These are phyloP conservation scores for Drosophila tripunctata DNA, from an alignment of 2,888 invertebrate genomes.

Conservation along the genomic window DNA sequence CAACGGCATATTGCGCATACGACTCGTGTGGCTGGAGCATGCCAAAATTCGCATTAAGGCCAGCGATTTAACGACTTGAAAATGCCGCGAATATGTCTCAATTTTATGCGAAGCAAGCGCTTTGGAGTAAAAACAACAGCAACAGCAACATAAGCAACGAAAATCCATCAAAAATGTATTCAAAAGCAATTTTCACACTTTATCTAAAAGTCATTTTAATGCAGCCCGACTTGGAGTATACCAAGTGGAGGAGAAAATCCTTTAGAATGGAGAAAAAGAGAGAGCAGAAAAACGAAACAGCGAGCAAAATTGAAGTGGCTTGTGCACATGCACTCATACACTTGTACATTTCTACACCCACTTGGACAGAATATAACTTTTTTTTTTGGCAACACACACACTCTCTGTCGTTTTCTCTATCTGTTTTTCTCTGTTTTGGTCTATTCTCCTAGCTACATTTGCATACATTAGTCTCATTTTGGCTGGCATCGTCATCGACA, in stretches of 20 bases:
- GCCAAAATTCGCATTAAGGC: conserved; percentile 14
- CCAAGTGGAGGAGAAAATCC: conserved; percentile 41
- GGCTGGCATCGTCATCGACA: conserved; percentile 31
- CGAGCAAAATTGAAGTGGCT: conserved; percentile 5
- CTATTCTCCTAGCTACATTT: conserved; percentile 34
- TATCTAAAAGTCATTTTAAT: conserved; percentile 67
- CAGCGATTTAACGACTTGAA: conserved; percentile 50
- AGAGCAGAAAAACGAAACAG: background rate
- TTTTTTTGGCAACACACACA: conserved; percentile 45
- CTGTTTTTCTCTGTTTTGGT: conserved; percentile 3
- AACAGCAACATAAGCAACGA: conserved; percentile 4
- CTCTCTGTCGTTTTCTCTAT: background rate
- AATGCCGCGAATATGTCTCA: conserved; percentile 56
- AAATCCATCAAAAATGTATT: conserved; percentile 56
- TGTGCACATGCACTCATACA: conserved; percentile 18
- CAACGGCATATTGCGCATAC: conserved; percentile 36
- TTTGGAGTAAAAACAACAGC: background rate
- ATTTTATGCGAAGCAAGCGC: conserved; percentile 25
- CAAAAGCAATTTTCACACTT: conserved; percentile 66
- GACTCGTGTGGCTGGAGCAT: conserved; percentile 5
- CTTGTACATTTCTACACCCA: conserved; percentile 22
- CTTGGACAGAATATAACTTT: conserved; percentile 45
- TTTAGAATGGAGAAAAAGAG: background rate
- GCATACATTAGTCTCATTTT: conserved; percentile 62
- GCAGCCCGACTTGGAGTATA: conserved; percentile 23